These are phyloP conservation scores for Strigamia transsilvanica DNA, from an alignment of 2,888 invertebrate genomes.

Conservation along the genomic window DNA sequence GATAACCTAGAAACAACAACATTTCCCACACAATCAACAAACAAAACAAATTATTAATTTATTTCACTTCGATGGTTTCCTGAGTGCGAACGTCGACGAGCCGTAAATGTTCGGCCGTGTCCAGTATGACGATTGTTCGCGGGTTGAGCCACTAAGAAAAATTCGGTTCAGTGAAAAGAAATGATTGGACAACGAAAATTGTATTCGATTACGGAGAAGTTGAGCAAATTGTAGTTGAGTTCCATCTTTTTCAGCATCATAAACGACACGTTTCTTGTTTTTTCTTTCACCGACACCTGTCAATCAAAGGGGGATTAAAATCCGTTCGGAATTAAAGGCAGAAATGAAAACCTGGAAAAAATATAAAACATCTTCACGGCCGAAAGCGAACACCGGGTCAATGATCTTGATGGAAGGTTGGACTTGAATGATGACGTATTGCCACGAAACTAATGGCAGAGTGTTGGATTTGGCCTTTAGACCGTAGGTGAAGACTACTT, in stretches of 20 bases:
- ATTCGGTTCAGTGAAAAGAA: too few species aligned
- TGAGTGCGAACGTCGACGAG: slow-evolving; percentile 88
- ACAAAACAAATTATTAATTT: not conserved
- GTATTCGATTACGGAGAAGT: slow-evolving; percentile 64
- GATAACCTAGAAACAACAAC: slow-evolving; percentile 65
- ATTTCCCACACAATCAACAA: not conserved
- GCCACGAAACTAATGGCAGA: slow-evolving; percentile 92
- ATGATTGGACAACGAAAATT: too few species aligned
- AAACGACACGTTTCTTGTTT: slow-evolving; percentile 66
- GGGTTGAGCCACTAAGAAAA: slow-evolving; percentile 88
- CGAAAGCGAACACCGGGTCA: slow-evolving; percentile 89
- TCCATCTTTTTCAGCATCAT: slow-evolving; percentile 76
- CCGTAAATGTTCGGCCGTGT: slow-evolving; percentile 84
- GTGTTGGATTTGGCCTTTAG: slow-evolving; percentile 70
- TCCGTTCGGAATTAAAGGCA: not conserved
- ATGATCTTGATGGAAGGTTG: slow-evolving; percentile 72
- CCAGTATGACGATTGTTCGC: slow-evolving; percentile 82
- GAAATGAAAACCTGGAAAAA: slow-evolving; percentile 75
- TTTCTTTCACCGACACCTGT: slow-evolving; percentile 69
- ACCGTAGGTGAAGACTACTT: slow-evolving; percentile 69
- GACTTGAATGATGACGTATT: slow-evolving; percentile 83
- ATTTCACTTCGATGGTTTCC: slow-evolving; percentile 77
- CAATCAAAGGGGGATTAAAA: too few species aligned
- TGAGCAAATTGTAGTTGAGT: slow-evolving; percentile 76
- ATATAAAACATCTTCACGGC: slow-evolving; percentile 81